Conservation (phyloP, 2,888 invertebrate genomes). For the Spodoptera littoralis region DNA sequence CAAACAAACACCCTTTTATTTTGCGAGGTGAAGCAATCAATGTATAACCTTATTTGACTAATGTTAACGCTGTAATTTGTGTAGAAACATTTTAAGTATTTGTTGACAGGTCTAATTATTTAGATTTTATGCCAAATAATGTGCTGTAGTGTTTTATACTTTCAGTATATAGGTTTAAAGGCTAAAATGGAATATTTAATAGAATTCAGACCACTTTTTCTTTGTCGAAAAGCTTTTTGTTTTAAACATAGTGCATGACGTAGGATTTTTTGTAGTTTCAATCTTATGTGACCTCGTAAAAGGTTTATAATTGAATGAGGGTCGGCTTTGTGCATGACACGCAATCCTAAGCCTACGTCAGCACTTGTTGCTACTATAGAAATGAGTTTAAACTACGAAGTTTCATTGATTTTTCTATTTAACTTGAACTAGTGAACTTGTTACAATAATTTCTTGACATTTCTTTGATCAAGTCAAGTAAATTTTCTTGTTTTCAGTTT, state of each 20-base stretch:
- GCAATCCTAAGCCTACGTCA: too few species aligned
- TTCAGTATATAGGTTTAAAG: not conserved
- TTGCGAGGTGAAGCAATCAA: not conserved
- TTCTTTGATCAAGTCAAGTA: too few species aligned
- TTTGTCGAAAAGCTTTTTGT: slow-evolving; percentile 5
- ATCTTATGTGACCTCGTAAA: slow-evolving; percentile 1
- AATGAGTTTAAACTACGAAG: too few species aligned
- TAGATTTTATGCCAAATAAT: not conserved
- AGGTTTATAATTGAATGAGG: not conserved
- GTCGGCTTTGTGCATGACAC: too few species aligned
- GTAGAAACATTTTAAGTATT: not conserved
- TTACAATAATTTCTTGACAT: too few species aligned
- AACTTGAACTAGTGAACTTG: too few species aligned
- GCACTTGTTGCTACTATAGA: too few species aligned
- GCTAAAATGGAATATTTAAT: not conserved
- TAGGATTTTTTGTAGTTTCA: slow-evolving; percentile 1
- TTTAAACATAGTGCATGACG: slow-evolving; percentile 2
- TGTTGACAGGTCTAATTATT: not conserved
- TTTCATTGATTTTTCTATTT: too few species aligned
- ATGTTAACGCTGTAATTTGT: not conserved
- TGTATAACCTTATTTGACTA: not conserved
- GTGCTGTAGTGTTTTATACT: not conserved
- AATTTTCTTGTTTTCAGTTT: too few species aligned
- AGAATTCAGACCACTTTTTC: not conserved
- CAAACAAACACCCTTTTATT: slow-evolving; percentile 7